A percentile compares a stretch with the other conserved stretches of the same genome.
These are phyloP conservation scores for Cinclus cinclus DNA, from an alignment of 2,113 vertebrate species.

Conservation along the genomic window DNA sequence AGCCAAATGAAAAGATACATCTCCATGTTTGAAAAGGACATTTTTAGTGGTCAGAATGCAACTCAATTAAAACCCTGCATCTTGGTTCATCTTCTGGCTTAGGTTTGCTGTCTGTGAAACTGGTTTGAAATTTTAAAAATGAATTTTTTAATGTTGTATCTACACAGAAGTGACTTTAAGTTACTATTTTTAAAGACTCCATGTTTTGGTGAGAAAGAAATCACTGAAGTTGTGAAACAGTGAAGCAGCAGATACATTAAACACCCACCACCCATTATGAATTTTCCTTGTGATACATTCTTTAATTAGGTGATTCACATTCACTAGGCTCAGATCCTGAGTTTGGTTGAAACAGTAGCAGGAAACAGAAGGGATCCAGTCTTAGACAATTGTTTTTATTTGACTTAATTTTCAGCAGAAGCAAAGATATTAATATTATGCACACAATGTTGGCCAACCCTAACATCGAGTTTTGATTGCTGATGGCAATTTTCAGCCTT, in stretches of 20 bases:
- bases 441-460: not conserved
- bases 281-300: not conserved
- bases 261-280: not conserved
- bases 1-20: not conserved
- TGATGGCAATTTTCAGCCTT: not conserved
- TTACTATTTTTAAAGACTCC: not conserved
- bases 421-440: not conserved
- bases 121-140: not conserved
- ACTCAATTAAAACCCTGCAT: not conserved
- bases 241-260: not conserved
- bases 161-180: not conserved
- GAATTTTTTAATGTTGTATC: not conserved
- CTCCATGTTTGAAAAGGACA: not conserved
- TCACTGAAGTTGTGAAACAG: not conserved
- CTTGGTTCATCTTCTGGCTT: not conserved
- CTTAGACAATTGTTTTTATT: not conserved
- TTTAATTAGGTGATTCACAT: not conserved
- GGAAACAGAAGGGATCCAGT: not conserved
- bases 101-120: not conserved
- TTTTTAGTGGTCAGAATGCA: not conserved
- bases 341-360: not conserved
- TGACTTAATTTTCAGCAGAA: not conserved
- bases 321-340: not conserved
- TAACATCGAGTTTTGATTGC: not conserved
- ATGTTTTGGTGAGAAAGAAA: not conserved